Percentiles rank a stretch among this genome's conserved stretches.
Conservation (phyloP, 2,113 vertebrate species). For the Lagopus muta region DNA sequence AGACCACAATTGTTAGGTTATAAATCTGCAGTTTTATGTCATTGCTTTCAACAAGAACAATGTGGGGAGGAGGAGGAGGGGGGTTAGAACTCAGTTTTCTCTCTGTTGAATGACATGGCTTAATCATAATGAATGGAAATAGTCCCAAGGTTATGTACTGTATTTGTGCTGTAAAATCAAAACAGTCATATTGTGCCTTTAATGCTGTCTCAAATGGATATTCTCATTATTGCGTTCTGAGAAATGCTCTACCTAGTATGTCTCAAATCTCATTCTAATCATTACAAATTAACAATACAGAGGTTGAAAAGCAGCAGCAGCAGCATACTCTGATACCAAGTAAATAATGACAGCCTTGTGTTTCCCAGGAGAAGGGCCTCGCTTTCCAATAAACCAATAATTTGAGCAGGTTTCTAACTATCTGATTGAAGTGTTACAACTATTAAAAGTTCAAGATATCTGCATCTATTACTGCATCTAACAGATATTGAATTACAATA, state of each 20-base stretch:
- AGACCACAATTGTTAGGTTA: neutral
- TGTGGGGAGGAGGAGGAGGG: neutral
- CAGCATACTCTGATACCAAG: neutral
- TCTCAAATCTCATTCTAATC: constrained; percentile 39
- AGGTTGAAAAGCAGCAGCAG: neutral
- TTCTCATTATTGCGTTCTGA: constrained; percentile 29
- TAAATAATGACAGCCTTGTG: neutral
- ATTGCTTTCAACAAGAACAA: constrained; percentile 8
- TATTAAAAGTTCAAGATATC: constrained; percentile 10
- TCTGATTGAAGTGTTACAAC: neutral
- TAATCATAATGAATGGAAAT: constrained; percentile 2
- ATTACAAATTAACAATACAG: constrained; percentile 25
- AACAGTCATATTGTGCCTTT: neutral
- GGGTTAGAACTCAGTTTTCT: neutral
- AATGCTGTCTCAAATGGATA: constrained; percentile 7
- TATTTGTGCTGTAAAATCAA: constrained; percentile 32
- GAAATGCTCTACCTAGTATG: constrained; percentile 18
- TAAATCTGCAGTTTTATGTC: neutral
- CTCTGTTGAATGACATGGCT: neutral
- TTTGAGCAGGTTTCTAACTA: neutral
- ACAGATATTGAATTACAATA: constrained; percentile 13
- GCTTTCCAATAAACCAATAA: neutral
- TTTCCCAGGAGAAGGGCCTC: neutral
- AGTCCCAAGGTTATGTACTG: neutral
- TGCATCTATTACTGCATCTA: neutral